Evolutionary conservation across 2,888 invertebrate species (phyloP), one percentile per base, ranked within the genome.

Genomic region (Amorpha juglandis): DNA sequence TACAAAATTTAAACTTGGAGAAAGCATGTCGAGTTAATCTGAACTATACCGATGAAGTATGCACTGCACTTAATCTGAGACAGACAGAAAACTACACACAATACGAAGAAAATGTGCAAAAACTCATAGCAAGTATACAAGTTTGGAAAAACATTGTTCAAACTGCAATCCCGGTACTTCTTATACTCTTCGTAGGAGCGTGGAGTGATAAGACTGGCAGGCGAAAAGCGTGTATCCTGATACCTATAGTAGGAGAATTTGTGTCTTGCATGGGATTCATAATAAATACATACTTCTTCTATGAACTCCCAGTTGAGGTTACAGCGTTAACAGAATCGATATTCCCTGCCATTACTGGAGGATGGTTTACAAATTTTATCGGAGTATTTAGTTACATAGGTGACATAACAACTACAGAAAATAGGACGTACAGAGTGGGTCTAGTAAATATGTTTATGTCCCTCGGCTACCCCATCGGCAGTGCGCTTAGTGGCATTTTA

Each of bases 321-420:
- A 95, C 96, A 58, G 97, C 96, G 0, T 90, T 97, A 2, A 95
- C 96, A 0, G 97, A 97, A 82, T 95, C 96, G 0, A 90, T 97
- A 67, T 97, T 97, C 82, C 97, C 97, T 0, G 97, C 97, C 0
- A 86, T 97, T 1, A 97, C 97, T 0, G 96, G 97, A 11, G 97
- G 97, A 6, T 97, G 97, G 97, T 97, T 97, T 82, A 97, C 97
- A 16, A 97, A 97, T 95, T 95, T 97, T 76, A 96, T 97, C 94
- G 97, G 97, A 14, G 95, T 97, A 64, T 97, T 98, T 88, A 97
- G 97, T 86, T 98, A 98, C 83, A 96, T 98, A 63, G 96, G 96
- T 50, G 98, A 98, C 79, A 96, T 98, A 14, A 97, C 98, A 0
- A 95, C 96, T 0, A 94, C 95, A 64, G 96, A 97, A 81, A 96